Evolutionary conservation across 2,888 invertebrate genomes (phyloP).

Genomic region (Caenorhabditis doughertyi): DNA sequence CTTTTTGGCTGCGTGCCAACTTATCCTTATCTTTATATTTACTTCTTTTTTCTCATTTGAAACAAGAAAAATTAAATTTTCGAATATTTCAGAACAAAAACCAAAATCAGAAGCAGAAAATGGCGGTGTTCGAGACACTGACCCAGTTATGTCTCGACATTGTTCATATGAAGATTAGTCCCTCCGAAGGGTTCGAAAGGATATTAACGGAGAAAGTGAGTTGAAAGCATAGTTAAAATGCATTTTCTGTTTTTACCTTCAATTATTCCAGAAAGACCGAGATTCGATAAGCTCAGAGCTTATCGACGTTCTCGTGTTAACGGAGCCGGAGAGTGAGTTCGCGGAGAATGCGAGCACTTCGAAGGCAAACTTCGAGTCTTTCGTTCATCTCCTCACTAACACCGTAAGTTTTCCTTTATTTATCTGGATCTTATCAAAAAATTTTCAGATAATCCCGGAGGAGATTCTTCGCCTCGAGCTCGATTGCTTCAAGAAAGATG

Average conservation of each 20-base stretch:
- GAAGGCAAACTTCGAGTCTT: slow-evolving; percentile 58
- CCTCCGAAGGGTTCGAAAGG: slow-evolving; percentile 42
- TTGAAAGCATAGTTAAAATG: background rate
- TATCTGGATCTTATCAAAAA: background rate
- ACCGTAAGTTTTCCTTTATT: slow-evolving; percentile 55
- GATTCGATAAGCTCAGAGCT: slow-evolving; percentile 60
- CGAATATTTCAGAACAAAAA: slow-evolving; percentile 6
- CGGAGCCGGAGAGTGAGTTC: slow-evolving; percentile 70
- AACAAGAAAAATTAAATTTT: no score
- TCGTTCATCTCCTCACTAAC: slow-evolving; percentile 59
- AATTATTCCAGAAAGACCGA: slow-evolving; percentile 44
- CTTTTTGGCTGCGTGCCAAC: slow-evolving; percentile 16
- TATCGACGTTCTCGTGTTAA: slow-evolving; percentile 72
- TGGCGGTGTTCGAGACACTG: slow-evolving; percentile 35
- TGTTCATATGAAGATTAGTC: slow-evolving; percentile 35
- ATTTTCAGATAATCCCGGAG: slow-evolving; percentile 74
- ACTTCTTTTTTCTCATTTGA: background rate
- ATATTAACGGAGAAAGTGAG: slow-evolving; percentile 35
- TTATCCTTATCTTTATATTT: background rate
- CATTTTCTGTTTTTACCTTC: slow-evolving; percentile 10
- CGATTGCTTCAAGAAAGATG: slow-evolving; percentile 68
- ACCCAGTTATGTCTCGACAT: slow-evolving; percentile 55
- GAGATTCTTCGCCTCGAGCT: slow-evolving; percentile 76
- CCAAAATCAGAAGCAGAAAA: background rate
- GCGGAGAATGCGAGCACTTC: slow-evolving; percentile 40